phyloP scores from a whole-genome alignment of 2,113 vertebrate species.

The Oryctolagus cuniculus region mOryCun1.1 NC_091453.1:116804001-116804500 shows the following conservation, averaged over 20 bases:
- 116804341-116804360: too few relatives aligned
- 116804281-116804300: too few relatives aligned
- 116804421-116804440: neutral
- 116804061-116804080: too few relatives aligned
- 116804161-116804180: neutral
- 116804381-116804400: neutral
- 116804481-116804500: neutral
- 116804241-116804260: too few relatives aligned
- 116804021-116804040: too few relatives aligned
- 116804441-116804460: neutral
- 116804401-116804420: neutral
- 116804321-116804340: too few relatives aligned
- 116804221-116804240: too few relatives aligned
- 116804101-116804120: neutral
- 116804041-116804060: too few relatives aligned
- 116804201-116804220: neutral
- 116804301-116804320: too few relatives aligned
- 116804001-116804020: too few relatives aligned
- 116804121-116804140: slow-evolving; percentile 15
- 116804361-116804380: neutral
- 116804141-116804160: neutral
- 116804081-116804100: neutral
- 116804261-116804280: too few relatives aligned
- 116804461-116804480: neutral
- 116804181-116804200: neutral